phyloP scores from a whole-genome alignment of 2,113 vertebrate species.

The Myrmecophaga tridactyla region DNA sequence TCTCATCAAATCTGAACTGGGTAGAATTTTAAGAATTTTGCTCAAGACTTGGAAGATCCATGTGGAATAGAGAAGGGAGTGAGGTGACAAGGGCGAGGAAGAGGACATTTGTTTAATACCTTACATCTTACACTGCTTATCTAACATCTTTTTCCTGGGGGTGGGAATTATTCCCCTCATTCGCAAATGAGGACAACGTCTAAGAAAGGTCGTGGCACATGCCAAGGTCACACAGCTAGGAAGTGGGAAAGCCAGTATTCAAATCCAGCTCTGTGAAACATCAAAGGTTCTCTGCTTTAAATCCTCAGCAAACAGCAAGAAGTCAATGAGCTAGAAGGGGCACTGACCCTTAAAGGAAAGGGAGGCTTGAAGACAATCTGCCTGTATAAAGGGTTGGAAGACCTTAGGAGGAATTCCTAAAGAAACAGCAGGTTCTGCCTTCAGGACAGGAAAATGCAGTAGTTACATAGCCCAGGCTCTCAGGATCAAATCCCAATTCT shows the following conservation, averaged over 20 bases:
- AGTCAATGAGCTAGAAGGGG: not conserved
- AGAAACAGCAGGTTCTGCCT: not conserved
- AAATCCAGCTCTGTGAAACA: not conserved
- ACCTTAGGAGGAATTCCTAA: not conserved
- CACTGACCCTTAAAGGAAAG: no score
- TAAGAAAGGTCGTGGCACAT: not conserved
- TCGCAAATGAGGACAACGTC: not conserved
- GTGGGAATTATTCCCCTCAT: not conserved
- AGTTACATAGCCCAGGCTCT: not conserved
- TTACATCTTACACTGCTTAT: no score
- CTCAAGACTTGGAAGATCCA: not conserved
- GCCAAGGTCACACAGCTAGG: not conserved
- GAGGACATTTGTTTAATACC: rapidly evolving
- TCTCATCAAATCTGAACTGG: not conserved
- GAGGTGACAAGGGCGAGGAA: rapidly evolving
- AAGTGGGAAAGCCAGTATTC: not conserved
- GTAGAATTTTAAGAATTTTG: not conserved
- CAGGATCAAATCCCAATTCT: not conserved
- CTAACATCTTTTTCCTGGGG: not conserved
- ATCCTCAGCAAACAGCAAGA: not conserved
- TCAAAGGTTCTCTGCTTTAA: not conserved
- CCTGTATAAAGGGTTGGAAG: not conserved
- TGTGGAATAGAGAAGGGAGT: not conserved
- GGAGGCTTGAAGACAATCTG: not conserved
- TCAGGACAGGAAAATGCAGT: not conserved